A percentile compares a stretch with the other conserved stretches of the same genome.
These are phyloP conservation scores for Chloroceryle inda DNA, from an alignment of 2,797 vertebrate genomes.

Conservation along the genomic window DNA sequence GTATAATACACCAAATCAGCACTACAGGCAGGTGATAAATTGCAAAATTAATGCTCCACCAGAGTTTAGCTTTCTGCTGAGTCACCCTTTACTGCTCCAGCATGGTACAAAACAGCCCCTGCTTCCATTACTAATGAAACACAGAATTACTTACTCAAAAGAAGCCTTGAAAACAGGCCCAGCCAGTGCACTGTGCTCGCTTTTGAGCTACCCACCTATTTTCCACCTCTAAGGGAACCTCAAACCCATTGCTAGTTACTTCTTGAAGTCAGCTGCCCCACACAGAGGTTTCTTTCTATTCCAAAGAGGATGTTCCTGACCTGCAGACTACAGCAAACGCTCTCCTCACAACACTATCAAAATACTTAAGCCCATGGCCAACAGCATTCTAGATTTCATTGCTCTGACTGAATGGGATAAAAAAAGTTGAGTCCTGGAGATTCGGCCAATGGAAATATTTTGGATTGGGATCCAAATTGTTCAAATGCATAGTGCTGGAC, in stretches of 20 bases:
- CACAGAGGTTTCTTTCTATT: fast-evolving
- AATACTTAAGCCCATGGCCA: neutral
- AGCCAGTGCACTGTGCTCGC: neutral
- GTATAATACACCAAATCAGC: constrained; percentile 69
- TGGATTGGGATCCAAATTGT: neutral
- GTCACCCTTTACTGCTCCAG: constrained; percentile 67
- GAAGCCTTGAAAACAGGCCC: constrained; percentile 53
- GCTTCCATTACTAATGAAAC: constrained; percentile 74
- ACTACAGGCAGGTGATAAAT: constrained; percentile 78
- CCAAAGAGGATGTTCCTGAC: neutral
- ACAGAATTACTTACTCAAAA: constrained; percentile 77
- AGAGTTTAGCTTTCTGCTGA: constrained; percentile 68
- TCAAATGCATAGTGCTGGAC: neutral
- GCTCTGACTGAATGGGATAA: neutral
- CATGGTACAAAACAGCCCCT: constrained; percentile 38
- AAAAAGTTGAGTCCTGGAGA: neutral
- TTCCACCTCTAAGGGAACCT: neutral
- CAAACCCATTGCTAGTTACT: neutral
- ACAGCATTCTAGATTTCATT: neutral
- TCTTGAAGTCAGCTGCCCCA: neutral
- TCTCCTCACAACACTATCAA: neutral
- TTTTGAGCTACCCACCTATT: neutral
- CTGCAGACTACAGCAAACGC: neutral
- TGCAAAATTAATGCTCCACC: constrained; percentile 56
- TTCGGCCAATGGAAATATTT: neutral